A percentile compares a stretch with the other conserved stretches of the same genome.
These are phyloP conservation scores for Strongylocentrotus purpuratus DNA, from an alignment of 35 echinoderm and acorn worm species.

Conservation along the genomic window DNA sequence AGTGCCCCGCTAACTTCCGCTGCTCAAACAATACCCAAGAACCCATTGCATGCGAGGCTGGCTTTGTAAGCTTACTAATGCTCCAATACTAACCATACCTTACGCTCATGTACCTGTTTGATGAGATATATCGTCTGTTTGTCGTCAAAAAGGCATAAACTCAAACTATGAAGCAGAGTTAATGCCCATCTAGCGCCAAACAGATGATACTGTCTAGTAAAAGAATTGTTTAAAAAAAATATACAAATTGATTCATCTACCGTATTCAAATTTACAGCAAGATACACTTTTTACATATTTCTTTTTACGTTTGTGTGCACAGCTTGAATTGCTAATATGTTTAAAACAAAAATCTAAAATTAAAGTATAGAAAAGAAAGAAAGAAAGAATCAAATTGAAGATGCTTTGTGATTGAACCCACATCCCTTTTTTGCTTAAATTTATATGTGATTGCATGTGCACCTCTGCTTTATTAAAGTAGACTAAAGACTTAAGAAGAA, in stretches of 20 bases:
- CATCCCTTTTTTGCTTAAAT: background rate
- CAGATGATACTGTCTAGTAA: too few species aligned
- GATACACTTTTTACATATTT: too few species aligned
- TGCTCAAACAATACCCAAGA: conserved; percentile 70
- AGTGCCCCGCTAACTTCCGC: conserved; percentile 79
- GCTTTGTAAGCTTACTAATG: conserved; percentile 78
- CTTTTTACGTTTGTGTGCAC: background rate
- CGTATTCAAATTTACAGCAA: too few species aligned
- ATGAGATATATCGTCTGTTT: too few species aligned
- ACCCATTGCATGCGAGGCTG: conserved; percentile 78
- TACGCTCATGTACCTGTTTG: background rate
- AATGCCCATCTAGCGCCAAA: too few species aligned
- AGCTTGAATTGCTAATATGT: background rate
- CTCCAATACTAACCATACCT: background rate
- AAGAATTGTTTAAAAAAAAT: too few species aligned
- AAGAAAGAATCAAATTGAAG: too few species aligned
- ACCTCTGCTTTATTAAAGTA: too few species aligned
- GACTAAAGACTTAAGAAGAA: too few species aligned
- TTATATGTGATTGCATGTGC: background rate
- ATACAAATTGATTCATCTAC: too few species aligned
- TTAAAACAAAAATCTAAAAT: background rate
- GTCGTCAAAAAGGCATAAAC: too few species aligned
- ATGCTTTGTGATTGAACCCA: background rate
- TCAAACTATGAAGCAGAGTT: too few species aligned
- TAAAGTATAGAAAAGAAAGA: background rate